Base-by-base conservation (phyloP, 2,113 vertebrate species). In the Thunnus maccoyii region DNA sequence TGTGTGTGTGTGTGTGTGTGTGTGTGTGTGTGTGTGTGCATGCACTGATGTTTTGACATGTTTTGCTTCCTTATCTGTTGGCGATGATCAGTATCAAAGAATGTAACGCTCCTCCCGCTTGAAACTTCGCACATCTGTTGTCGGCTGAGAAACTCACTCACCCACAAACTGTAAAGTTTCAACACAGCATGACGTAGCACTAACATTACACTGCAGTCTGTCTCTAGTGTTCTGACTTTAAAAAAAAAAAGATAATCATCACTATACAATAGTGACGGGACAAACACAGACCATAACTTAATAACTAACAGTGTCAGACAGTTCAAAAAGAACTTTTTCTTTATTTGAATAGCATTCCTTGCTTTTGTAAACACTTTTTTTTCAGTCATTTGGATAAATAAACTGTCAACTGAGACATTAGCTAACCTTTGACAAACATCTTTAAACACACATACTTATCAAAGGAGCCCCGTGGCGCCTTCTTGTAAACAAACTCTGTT, bases 31-130 rank as follows among this genome's bases (percentile, higher is more conserved):
- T 54, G 64, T 3, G 16, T 30, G 25, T 65, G 20, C 4, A 8
- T 17, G 8, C 0, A 2, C 44, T 27, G 20, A 60, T 20, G 51
- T 20, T 41, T 11, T n/a, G 32, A 72, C 52, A 73, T 6, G 5
- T 56, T 74, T 66, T 0, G 10, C 41, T 77, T 61, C 47, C 48
- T 16, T 11, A 17, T 1, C 44, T 44, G 57, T 72, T 79, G 18
- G 41, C 22, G 72, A 41, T 22, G 6, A 60, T 56, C 10, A 0
- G 58, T 56, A 51, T 27, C 48, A 77, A 66, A 80, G 27, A 79
- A 82, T 73, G 75, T 72, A 84, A 76, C 72, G 32, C 62, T 69
- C 66, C 61, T 25, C n/a, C 20, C 2, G 9, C 51, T 72, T 3
- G 0, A 16, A 15, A n/a, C 14, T 77, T 22, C 14, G 11, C 64